These are phyloP conservation scores for Onychomys arenicola DNA, from an alignment of 2,797 vertebrate genomes.

Conservation along the genomic window DNA sequence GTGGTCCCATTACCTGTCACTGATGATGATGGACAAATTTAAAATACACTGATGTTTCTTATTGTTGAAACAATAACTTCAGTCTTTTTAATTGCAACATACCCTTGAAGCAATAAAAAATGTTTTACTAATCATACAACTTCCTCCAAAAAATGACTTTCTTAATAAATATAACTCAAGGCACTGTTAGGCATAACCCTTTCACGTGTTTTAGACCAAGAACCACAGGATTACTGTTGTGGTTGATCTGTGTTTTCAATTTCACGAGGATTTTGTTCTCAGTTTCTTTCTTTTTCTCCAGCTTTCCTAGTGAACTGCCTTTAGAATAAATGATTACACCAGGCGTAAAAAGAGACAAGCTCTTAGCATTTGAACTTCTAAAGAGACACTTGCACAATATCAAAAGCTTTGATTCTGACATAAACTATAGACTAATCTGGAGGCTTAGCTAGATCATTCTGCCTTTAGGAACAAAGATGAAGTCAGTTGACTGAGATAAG, in stretches of 20 bases:
- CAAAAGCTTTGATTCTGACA: conserved; percentile 38
- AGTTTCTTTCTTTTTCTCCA: background rate
- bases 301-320: background rate
- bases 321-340: background rate
- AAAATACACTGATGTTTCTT: background rate
- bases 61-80: background rate
- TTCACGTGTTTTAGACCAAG: background rate
- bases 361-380: conserved; percentile 39
- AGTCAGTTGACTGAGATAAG: conserved; percentile 19
- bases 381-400: conserved; percentile 26
- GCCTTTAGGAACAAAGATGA: conserved; percentile 33
- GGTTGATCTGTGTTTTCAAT: background rate
- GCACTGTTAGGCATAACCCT: background rate
- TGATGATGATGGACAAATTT: background rate
- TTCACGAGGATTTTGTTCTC: conserved; percentile 11
- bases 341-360: conserved; percentile 2
- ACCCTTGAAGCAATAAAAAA: background rate
- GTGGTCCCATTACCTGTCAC: background rate
- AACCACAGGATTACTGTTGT: background rate
- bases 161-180: background rate
- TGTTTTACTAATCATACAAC: background rate
- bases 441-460: conserved; percentile 2
- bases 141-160: background rate
- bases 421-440: conserved; percentile 16
- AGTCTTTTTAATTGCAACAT: background rate